Evolutionary conservation across 2,888 invertebrate species (phyloP).

Genomic region (Steinernema carpocapsae): DNA sequence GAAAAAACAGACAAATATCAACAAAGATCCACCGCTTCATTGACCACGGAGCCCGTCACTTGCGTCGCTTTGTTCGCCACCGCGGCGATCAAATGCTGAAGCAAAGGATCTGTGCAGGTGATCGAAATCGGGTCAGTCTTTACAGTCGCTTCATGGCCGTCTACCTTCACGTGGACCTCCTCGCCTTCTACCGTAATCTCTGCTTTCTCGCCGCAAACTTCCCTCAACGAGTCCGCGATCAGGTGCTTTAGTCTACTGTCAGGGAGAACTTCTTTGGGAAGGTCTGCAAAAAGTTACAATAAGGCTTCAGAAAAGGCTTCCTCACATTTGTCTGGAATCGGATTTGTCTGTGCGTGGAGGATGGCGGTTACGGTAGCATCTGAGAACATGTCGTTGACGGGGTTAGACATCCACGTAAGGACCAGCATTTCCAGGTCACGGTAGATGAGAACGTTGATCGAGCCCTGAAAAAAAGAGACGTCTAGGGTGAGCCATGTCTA

Average conservation of each 20-base stretch:
- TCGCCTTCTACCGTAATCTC: constrained; percentile 22
- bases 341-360: constrained; percentile 79
- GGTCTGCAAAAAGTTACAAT: constrained; percentile 39
- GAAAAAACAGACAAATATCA: neutral
- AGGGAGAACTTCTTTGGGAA: constrained; percentile 34
- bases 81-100: constrained; percentile 43
- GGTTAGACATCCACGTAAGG: constrained; percentile 92
- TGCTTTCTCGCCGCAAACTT: constrained; percentile 42
- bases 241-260: neutral
- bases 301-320: neutral
- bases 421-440: constrained; percentile 75
- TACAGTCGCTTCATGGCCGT: constrained; percentile 83
- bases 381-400: constrained; percentile 96
- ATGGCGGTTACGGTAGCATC: constrained; percentile 89
- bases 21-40: constrained; percentile 2
- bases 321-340: constrained; percentile 65
- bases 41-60: neutral
- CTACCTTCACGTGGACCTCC: constrained; percentile 76
- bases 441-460: constrained; percentile 42
- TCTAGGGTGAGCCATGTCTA: no score
- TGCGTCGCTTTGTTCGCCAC: neutral
- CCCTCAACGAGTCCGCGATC: constrained; percentile 31
- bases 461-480: constrained; percentile 39
- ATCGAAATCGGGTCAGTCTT: constrained; percentile 79
- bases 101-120: constrained; percentile 42